Evolutionary conservation across 2,888 invertebrate genomes (phyloP).

Genomic region (Lucinisca nassula): DNA sequence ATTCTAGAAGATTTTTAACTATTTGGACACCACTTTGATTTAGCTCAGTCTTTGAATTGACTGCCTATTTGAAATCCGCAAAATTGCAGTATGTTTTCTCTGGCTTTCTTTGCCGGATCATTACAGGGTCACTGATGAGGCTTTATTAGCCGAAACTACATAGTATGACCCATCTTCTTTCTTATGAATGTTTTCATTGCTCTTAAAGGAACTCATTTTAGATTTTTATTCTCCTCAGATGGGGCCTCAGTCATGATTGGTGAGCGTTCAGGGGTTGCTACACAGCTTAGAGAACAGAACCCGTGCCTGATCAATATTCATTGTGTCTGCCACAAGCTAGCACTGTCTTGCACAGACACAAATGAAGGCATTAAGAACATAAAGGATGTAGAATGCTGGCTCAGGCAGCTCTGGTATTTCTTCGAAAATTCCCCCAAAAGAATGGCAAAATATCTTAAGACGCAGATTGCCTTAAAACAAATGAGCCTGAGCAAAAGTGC

Average conservation of each 20-base stretch:
- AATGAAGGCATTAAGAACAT: slow-evolving; percentile 27
- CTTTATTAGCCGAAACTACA: too few species aligned
- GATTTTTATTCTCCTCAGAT: slow-evolving; percentile 43
- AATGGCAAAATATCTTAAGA: slow-evolving; percentile 61
- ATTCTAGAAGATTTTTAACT: too few species aligned
- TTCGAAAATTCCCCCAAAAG: slow-evolving; percentile 68
- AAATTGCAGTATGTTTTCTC: too few species aligned
- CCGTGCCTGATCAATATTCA: slow-evolving; percentile 34
- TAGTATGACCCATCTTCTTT: too few species aligned
- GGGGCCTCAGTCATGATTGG: slow-evolving; percentile 47
- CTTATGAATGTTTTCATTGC: too few species aligned
- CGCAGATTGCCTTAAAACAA: slow-evolving; percentile 41
- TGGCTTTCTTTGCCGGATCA: too few species aligned
- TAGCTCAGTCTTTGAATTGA: too few species aligned
- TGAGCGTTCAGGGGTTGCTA: slow-evolving; percentile 9
- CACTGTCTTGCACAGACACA: slow-evolving; percentile 42
- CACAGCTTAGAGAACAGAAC: background rate
- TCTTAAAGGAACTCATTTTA: too few species aligned
- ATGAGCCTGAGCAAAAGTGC: slow-evolving; percentile 9
- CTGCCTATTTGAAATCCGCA: too few species aligned
- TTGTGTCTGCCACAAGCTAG: slow-evolving; percentile 50
- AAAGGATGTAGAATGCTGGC: slow-evolving; percentile 35
- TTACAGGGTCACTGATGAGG: too few species aligned
- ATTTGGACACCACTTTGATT: too few species aligned
- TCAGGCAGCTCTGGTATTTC: slow-evolving; percentile 62